Conservation (phyloP, 1,140 invertebrate genomes). For the Batillaria attramentaria region DNA sequence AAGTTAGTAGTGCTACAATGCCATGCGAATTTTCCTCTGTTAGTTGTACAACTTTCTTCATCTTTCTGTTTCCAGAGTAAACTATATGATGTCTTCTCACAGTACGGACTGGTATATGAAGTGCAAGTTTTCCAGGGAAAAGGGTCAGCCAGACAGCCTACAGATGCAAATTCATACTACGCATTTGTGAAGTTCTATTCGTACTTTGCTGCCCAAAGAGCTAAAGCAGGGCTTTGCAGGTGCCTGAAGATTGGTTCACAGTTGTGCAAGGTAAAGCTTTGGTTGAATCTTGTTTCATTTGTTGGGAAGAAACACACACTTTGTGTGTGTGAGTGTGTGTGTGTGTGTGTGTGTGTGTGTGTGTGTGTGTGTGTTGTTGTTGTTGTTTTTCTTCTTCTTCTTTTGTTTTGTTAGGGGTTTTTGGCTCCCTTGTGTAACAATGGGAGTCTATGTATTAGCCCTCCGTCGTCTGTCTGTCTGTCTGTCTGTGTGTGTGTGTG, state of each 20-base stretch:
- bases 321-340: too few species aligned
- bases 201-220: constrained; percentile 42
- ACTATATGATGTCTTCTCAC: constrained; percentile 49
- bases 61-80: constrained; percentile 54
- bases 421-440: too few species aligned
- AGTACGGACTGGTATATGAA: constrained; percentile 56
- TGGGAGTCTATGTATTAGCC: too few species aligned
- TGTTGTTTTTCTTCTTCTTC: too few species aligned
- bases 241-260: constrained; percentile 42
- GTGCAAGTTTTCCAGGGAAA: constrained; percentile 48
- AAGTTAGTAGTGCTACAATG: neutral
- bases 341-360: too few species aligned
- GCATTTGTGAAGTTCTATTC: constrained; percentile 66
- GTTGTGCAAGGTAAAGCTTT: constrained; percentile 54
- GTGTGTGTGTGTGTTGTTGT: too few species aligned
- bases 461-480: too few species aligned
- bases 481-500: neutral
- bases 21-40: too few species aligned
- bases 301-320: too few species aligned
- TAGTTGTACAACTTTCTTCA: too few species aligned
- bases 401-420: too few species aligned
- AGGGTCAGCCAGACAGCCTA: neutral
- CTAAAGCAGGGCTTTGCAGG: constrained; percentile 45
- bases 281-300: too few species aligned
- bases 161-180: constrained; percentile 47